Percentiles rank a stretch among this genome's conserved stretches.
Evolutionary conservation across 2,797 vertebrate species (phyloP).

Genomic region (Poeciliopsis infans): DNA sequence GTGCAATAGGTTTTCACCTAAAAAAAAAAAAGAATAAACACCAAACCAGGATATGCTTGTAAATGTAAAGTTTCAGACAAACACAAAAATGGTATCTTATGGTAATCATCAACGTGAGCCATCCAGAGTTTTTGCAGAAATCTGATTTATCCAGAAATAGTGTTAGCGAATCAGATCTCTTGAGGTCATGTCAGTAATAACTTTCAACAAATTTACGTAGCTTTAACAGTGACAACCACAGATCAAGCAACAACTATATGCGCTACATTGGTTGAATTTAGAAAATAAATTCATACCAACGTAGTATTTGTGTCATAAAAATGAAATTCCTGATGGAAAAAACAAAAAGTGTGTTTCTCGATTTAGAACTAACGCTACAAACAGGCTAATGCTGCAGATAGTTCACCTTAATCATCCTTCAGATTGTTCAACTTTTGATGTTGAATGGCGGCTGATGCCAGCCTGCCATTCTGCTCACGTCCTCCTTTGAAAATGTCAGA

Average conservation of each 20-base stretch:
- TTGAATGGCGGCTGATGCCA: conserved; percentile 52
- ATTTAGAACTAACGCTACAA: conserved; percentile 12
- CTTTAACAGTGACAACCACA: not conserved
- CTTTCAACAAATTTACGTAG: not conserved
- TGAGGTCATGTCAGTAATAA: not conserved
- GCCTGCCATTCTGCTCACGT: conserved; percentile 70
- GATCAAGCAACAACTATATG: not conserved
- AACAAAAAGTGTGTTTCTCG: conserved; percentile 19
- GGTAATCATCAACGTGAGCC: no score
- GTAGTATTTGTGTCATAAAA: not conserved
- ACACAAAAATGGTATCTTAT: no score
- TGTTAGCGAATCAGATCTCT: not conserved
- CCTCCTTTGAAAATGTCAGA: conserved; percentile 78
- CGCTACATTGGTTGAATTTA: no score
- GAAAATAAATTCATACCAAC: not conserved
- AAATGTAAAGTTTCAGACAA: not conserved
- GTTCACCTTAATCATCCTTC: conserved; percentile 23
- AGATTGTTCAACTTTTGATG: conserved; percentile 54
- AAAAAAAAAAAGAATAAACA: not conserved
- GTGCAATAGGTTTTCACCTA: not conserved
- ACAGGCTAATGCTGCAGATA: not conserved
- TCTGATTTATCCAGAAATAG: not conserved
- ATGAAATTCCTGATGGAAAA: conserved; percentile 17
- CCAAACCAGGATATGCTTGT: not conserved
- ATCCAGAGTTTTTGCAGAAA: not conserved